Evolutionary conservation across 2,888 invertebrate species (phyloP), one percentile per base, ranked within the genome.

Genomic region (Polymixis lichenea): DNA sequence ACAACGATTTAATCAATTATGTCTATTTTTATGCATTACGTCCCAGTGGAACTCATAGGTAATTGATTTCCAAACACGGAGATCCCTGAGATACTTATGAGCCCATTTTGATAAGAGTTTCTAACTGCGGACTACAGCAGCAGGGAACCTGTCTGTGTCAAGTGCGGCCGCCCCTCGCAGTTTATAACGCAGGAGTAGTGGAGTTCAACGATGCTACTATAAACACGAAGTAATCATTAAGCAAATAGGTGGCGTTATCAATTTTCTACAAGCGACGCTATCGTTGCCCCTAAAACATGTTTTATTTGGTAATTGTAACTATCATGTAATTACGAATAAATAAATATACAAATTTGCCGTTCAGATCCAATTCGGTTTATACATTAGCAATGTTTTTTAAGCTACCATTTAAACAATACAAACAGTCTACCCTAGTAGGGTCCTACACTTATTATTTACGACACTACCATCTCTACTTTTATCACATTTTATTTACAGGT

Each of bases 181-280:
- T 17, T n/a, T 25, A 61, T 77, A 60, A 22, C 51, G 73, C 43
- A n/a, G 61, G 8, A 49, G 28, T 15, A 19, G 38, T 51, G 51
- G 51, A 64, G 75, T 75, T 79, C 51, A 74, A 53, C 46, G 75
- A 43, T 64, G 68, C 74, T 22, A 46, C 9, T 56, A 19, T 62
- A 38, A 62, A 78, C 55, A 78, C 55, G 19, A 62, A 77, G 55
- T 58, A 53, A 78, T 61, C 43, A 25, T 32, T 19, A 51, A 51
- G 62, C 28, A 79, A 73, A 74, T 74, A 68, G 43, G 49, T 22
- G 15, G n/a, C 61, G 28, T 62, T 79, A 78, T 78, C 80, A 62
- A 19, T 64, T 53, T 28, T 32, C 61, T 62, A 55, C 80, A 74
- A 64, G 61, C 65, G 65, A n/a, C 38, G 22, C 67, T 78, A 66